Evolutionary conservation across 2,113 vertebrate genomes (phyloP), one percentile per base, ranked within the genome.

Genomic region (Otolemur garnettii): DNA sequence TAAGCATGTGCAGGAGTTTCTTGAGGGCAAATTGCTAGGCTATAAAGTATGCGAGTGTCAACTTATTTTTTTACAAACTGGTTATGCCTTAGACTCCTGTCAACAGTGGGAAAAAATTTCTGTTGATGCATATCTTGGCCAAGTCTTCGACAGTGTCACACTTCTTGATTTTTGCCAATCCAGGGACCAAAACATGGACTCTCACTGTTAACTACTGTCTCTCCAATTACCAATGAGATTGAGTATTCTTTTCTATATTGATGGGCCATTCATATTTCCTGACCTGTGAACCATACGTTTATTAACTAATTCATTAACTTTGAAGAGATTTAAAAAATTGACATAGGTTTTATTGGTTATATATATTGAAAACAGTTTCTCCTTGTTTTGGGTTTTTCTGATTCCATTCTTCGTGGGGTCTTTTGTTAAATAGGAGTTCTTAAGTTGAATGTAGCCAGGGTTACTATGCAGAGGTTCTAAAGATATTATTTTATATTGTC

Each of bases 221-320:
- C 53, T 83, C 38, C 14, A 4, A 62, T 87, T 69, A 64, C 71
- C 64, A 72, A 74, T 55, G 77, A 90, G 21, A 22, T 19, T 78
- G 62, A 55, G 11, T 66, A 28, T 68, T 75, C 57, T 50, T 74
- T 87, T 50, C 69, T 33, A 10, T n/a, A 7, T 78, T 53, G 55
- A 42, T 5, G 59, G 78, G 78, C 11, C 6, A 59, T 66, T 94
- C 42, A 53, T 21, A 11, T 81, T 84, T 90, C 55, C 28, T 92
- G 59, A 2, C 69, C 42, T 87, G 69, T 87, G 79, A 82, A 38
- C 14, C 24, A 3, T 91, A 19, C 35, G 33, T 66, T 87, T 92
- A 80, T 55, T 95, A 53, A 88, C 64, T 93, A 90, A 55, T n/a
- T 91, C 93, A 59, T 24, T 95, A 64, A 72, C n/a, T 95, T 84